These are phyloP conservation scores for Sylvietta virens DNA, from an alignment of 2,113 vertebrate genomes.

Conservation along the genomic window DNA sequence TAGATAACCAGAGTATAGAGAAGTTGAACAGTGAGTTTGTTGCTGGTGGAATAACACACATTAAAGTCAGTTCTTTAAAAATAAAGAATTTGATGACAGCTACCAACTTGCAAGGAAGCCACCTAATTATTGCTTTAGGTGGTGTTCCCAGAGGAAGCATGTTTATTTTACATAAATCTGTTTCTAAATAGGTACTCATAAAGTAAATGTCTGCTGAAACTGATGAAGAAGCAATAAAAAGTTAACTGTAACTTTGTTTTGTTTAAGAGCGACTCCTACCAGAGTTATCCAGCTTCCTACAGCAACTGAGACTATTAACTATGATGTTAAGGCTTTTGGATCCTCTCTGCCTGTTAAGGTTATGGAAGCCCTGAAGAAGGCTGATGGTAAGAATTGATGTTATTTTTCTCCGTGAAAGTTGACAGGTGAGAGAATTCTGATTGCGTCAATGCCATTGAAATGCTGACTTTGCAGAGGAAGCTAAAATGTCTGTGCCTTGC, in stretches of 20 bases:
- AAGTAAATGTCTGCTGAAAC: neutral
- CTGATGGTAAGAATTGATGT: constrained; percentile 76
- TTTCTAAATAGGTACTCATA: neutral
- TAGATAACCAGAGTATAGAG: neutral
- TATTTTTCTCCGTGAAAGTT: neutral
- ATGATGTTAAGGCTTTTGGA: constrained; percentile 88
- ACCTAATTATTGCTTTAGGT: neutral
- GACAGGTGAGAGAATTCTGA: neutral
- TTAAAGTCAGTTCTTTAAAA: neutral
- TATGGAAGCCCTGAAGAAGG: constrained; percentile 89
- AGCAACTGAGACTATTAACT: constrained; percentile 80
- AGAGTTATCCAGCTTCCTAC: constrained; percentile 77
- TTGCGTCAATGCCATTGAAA: neutral
- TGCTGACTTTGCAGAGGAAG: neutral
- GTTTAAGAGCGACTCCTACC: constrained; percentile 83
- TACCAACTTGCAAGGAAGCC: neutral
- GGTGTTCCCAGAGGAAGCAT: neutral
- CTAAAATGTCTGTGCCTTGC: neutral
- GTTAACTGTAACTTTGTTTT: neutral
- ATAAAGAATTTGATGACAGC: neutral
- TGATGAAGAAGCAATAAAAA: neutral
- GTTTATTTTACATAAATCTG: neutral
- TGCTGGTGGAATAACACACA: neutral
- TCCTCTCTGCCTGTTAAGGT: constrained; percentile 93
- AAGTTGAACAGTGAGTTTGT: neutral